These are phyloP conservation scores for Chelonus formosanus DNA, from an alignment of 2,888 invertebrate species.

Conservation along the genomic window DNA sequence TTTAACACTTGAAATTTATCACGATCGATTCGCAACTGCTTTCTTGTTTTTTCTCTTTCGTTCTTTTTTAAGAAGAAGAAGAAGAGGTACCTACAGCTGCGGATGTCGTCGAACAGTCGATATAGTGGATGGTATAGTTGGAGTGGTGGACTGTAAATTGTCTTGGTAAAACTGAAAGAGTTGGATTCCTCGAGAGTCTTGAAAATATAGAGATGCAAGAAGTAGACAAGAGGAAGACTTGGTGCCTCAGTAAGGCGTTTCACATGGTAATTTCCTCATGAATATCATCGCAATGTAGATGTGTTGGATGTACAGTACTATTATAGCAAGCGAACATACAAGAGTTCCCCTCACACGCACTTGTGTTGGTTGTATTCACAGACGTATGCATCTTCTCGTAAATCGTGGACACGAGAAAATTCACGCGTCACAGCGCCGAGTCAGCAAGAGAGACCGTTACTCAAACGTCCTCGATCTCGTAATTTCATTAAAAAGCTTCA, in stretches of 20 bases:
- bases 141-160: conserved; percentile 44
- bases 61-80: conserved; percentile 10
- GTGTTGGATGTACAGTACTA: conserved; percentile 4
- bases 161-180: conserved; percentile 45
- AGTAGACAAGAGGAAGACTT: conserved; percentile 40
- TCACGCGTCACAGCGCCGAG: conserved; percentile 31
- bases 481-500: conserved; percentile 34
- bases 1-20: conserved; percentile 38
- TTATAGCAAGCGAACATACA: conserved; percentile 3
- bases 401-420: conserved; percentile 31
- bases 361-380: conserved; percentile 19
- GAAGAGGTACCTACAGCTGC: conserved; percentile 8
- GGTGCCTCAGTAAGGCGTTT: conserved; percentile 51
- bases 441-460: conserved; percentile 26
- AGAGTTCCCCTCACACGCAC: conserved; percentile 19
- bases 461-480: conserved; percentile 30
- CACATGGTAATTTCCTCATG: conserved; percentile 61
- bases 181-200: conserved; percentile 44
- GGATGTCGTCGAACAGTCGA: conserved; percentile 16
- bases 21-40: conserved; percentile 34
- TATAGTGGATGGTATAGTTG: not conserved
- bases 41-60: not conserved
- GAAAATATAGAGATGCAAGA: conserved; percentile 25
- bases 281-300: conserved; percentile 57
- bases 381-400: conserved; percentile 23